phyloP scores from a whole-genome alignment of 2,113 vertebrate species.

The Petrocephalus microphthalmus region DNA sequence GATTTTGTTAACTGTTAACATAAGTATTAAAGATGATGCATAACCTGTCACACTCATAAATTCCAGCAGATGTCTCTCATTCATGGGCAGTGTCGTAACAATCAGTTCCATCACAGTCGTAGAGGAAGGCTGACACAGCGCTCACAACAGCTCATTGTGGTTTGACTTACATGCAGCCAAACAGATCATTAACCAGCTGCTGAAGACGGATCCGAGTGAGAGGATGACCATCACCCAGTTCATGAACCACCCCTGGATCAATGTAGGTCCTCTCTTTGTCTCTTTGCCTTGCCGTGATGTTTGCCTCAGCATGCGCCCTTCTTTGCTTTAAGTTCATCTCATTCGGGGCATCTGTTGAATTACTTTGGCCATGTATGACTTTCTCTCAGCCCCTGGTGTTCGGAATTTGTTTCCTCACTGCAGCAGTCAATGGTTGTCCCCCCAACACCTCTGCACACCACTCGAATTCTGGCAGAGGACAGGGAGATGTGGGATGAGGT shows the following conservation, averaged over 20 bases:
- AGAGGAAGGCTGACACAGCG: background rate
- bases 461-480: constrained; percentile 87
- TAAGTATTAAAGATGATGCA: background rate
- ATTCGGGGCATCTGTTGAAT: background rate
- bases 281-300: background rate
- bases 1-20: background rate
- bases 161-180: constrained; percentile 64
- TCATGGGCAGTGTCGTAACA: background rate
- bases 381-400: background rate
- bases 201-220: constrained; percentile 95
- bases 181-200: constrained; percentile 81
- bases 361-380: background rate
- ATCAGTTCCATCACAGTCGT: background rate
- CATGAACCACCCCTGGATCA: constrained; percentile 97
- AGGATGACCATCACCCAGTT: constrained; percentile 91
- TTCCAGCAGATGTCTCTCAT: background rate
- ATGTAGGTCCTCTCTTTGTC: constrained; percentile 61
- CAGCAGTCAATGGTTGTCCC: constrained; percentile 90
- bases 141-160: background rate
- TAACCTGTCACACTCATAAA: background rate
- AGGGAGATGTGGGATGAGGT: constrained; percentile 96
- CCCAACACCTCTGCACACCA: constrained; percentile 88
- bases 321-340: background rate
- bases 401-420: constrained; percentile 25
- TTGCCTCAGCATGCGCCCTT: background rate